These are phyloP conservation scores for Latheticus oryzae DNA, from an alignment of 2,888 invertebrate species.

Conservation along the genomic window DNA sequence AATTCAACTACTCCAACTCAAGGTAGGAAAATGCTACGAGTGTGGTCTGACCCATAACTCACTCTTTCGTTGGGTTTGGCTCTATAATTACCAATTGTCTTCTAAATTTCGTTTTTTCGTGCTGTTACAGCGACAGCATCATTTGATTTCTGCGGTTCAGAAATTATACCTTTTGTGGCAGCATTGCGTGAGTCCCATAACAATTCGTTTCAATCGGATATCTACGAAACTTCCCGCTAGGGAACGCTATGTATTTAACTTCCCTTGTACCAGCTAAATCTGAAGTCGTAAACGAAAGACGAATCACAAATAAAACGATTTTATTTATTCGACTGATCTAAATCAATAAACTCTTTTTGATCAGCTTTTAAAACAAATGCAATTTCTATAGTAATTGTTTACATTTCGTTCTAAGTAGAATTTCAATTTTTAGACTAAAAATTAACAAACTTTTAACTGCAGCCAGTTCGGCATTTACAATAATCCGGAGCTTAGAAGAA, in stretches of 20 bases:
- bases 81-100: conserved; percentile 1
- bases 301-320: too few species aligned
- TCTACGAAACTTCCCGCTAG: conserved; percentile 5
- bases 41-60: conserved; percentile 5
- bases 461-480: too few species aligned
- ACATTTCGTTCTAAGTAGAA: background rate
- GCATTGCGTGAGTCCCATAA: conserved; percentile 3
- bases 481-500: too few species aligned
- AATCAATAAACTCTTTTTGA: conserved; percentile 10
- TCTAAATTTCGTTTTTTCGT: conserved; percentile 10
- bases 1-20: conserved; percentile 4
- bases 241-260: conserved; percentile 3
- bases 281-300: background rate
- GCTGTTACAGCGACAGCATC: conserved; percentile 3
- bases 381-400: background rate
- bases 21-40: background rate
- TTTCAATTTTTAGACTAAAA: too few species aligned
- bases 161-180: conserved; percentile 7
- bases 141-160: conserved; percentile 2
- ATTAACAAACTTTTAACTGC: too few species aligned
- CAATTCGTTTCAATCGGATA: conserved; percentile 3
- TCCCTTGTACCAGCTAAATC: conserved; percentile 4
- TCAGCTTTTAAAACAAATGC: background rate
- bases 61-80: too few species aligned
- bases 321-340: conserved; percentile 5